Conservation (phyloP, 2,888 invertebrate genomes). For the Polydrusus tereticollis region DNA sequence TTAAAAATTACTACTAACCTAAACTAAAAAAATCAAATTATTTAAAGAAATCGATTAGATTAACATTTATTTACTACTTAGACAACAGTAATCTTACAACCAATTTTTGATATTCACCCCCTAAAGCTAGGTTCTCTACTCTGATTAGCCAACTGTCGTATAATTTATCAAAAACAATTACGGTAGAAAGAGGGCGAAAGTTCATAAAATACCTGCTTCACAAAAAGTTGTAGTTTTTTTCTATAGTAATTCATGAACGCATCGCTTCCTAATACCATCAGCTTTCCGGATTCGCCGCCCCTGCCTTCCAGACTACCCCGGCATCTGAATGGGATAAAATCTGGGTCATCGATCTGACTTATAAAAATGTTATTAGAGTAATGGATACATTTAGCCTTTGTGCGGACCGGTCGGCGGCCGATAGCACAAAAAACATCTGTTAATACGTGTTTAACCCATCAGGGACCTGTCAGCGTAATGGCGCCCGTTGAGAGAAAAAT, state of each 20-base stretch:
- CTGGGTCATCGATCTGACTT: conserved; percentile 59
- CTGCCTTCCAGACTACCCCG: conserved; percentile 16
- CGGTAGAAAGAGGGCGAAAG: too few species aligned
- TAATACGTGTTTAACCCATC: conserved; percentile 54
- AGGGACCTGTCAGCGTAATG: conserved; percentile 47
- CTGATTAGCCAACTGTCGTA: too few species aligned
- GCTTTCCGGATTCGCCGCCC: conserved; percentile 1
- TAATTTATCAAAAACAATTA: too few species aligned
- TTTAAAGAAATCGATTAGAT: too few species aligned
- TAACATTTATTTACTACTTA: too few species aligned
- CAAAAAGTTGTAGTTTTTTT: neutral
- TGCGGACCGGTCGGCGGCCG: conserved; percentile 45
- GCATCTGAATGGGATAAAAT: conserved; percentile 54
- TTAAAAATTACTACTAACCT: too few species aligned
- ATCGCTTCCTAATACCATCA: neutral
- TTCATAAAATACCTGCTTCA: too few species aligned
- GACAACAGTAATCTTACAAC: too few species aligned
- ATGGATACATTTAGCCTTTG: conserved; percentile 58
- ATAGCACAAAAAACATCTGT: conserved; percentile 53
- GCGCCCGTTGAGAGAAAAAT: conserved; percentile 40
- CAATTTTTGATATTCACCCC: too few species aligned
- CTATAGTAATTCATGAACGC: neutral
- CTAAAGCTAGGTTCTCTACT: too few species aligned
- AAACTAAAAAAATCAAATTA: too few species aligned
- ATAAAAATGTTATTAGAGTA: conserved; percentile 61